Evolutionary conservation across 2,113 vertebrate genomes (phyloP), one percentile per base, ranked within the genome.

Genomic region (Notiomystis cincta): DNA sequence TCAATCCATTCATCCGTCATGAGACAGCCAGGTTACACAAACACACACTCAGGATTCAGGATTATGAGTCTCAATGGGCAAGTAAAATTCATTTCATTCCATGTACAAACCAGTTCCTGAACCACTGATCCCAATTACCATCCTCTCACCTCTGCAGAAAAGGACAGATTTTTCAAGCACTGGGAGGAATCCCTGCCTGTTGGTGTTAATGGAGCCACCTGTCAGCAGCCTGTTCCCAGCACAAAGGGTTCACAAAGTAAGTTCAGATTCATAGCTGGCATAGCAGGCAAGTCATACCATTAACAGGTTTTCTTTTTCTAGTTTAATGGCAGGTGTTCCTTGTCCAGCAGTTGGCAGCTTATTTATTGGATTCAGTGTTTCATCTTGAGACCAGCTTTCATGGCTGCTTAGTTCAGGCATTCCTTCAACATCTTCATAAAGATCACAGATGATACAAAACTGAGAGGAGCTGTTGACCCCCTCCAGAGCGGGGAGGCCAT

Each of bases 1-100:
- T 76, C 13, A 6, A 2, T 54, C 20, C 0, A 0, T 60, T 35
- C 4, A 3, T 73, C 87, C 22, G 1, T 15, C 4, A 2, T 45
- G 44, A 54, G 15, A 64, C 18, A 69, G 33, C 5, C 9, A 21
- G 20, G 51, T 62, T 14, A 10, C 21, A 77, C 24, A 54, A 37
- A 23, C 8, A 44, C 18, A 61, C 11, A 15, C 12, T 65, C 25
- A 60, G 7, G 18, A 45, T 58, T 62, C 22, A 40, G 16, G 28
- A 37, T 50, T 44, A 19, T 25, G 30, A 58, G 17, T 27, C 17
- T 53, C n/a, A 42, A 14, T 47, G 1, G 1, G 27, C 31, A 78
- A n/a, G 21, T 42, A 47, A 47, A 69, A 81, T 56, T 51, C 35
- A 22, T 51, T 89, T 40, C 18, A 22, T 66, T 61, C 40, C 9